Conservation (phyloP, 2,888 invertebrate species). For the Seira ritae region DNA sequence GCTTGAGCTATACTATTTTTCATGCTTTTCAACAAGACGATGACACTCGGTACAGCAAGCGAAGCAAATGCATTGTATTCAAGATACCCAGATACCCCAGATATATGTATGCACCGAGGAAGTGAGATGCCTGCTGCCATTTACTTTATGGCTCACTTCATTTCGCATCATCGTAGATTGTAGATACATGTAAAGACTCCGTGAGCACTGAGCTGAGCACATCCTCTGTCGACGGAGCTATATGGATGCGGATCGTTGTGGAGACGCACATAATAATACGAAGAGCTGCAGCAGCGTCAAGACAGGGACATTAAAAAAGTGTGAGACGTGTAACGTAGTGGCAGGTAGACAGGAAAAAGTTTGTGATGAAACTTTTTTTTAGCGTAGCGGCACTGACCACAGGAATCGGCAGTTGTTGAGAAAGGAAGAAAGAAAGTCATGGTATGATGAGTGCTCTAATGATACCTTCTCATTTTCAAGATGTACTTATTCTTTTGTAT, state of each 20-base stretch:
- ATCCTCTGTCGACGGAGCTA: neutral
- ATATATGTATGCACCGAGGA: slow-evolving; percentile 22
- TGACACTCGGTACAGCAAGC: too few relatives aligned
- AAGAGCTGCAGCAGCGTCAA: neutral
- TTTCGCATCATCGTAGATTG: too few relatives aligned
- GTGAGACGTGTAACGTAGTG: slow-evolving; percentile 40
- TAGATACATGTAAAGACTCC: too few relatives aligned
- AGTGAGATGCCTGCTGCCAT: slow-evolving; percentile 50
- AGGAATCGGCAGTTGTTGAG: slow-evolving; percentile 56
- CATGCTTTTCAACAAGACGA: slow-evolving; percentile 54
- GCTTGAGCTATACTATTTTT: slow-evolving; percentile 56
- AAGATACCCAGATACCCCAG: neutral
- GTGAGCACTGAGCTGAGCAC: too few relatives aligned
- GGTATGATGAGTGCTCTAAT: slow-evolving; percentile 57
- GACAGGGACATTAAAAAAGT: slow-evolving; percentile 28
- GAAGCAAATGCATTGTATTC: slow-evolving; percentile 13
- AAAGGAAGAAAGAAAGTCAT: slow-evolving; percentile 63
- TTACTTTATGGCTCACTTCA: slow-evolving; percentile 64
- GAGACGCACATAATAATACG: neutral
- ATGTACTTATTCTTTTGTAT: neutral
- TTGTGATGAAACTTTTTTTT: slow-evolving; percentile 37
- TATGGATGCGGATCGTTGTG: slow-evolving; percentile 10
- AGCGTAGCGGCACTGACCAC: slow-evolving; percentile 62
- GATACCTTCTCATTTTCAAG: slow-evolving; percentile 37
- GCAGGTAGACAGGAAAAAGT: slow-evolving; percentile 49